A percentile compares a stretch with the other conserved stretches of the same genome.
phyloP scores from a whole-genome alignment of 92 coral and sea anemone species.

The Plumapathes pennacea region DNA sequence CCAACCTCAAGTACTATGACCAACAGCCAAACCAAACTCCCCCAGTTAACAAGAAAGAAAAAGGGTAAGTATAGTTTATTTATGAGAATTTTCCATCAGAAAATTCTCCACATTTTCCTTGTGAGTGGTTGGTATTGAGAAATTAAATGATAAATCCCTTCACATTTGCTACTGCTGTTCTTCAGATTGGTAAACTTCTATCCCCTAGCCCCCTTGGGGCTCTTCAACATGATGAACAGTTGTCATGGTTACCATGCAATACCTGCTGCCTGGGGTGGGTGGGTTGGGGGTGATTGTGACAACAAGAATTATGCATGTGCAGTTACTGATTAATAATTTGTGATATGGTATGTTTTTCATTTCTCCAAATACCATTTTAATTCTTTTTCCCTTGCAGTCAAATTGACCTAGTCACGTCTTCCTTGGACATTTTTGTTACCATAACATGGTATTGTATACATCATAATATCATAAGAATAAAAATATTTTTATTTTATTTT shows the following conservation, averaged over 20 bases:
- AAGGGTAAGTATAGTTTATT: constrained; percentile 22
- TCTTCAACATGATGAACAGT: no score
- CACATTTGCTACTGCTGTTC: not conserved
- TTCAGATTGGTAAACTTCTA: not conserved
- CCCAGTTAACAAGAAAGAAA: constrained; percentile 26
- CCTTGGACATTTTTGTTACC: constrained; percentile 52
- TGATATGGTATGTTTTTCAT: not conserved
- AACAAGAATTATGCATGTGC: no score
- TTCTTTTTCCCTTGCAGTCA: constrained; percentile 15
- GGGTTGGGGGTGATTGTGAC: no score
- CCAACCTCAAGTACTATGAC: constrained; percentile 47
- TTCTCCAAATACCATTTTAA: not conserved
- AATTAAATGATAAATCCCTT: not conserved
- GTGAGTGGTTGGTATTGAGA: no score
- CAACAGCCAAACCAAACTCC: constrained; percentile 18
- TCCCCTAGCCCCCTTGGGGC: no score
- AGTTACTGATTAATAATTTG: no score
- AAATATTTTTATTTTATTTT: no score
- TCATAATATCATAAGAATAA: no score
- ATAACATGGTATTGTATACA: constrained; percentile 53
- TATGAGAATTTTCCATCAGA: no score
- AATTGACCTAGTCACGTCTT: constrained; percentile 31
- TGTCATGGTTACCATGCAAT: no score
- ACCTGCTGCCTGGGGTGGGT: no score
- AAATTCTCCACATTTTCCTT: no score